phyloP scores from a whole-genome alignment of 2,797 vertebrate genomes.

The Ceryle rudis region DNA sequence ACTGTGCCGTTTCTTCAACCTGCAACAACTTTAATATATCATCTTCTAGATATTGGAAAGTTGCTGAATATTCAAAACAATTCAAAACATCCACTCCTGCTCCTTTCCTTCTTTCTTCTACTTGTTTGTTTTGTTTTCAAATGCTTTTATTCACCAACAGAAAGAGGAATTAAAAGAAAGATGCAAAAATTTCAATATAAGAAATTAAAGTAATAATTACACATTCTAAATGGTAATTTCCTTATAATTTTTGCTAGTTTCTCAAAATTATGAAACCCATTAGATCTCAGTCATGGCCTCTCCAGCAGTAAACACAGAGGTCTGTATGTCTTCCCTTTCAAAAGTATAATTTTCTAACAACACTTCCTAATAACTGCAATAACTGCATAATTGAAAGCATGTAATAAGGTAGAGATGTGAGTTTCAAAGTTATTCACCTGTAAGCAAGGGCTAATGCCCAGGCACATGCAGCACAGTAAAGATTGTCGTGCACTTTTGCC shows the following conservation, averaged over 20 bases:
- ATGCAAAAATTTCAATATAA: not conserved
- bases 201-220: not conserved
- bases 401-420: rapidly evolving
- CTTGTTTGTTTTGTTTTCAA: not conserved
- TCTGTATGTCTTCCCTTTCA: not conserved
- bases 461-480: conserved; percentile 92
- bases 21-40: not conserved
- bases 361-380: not conserved
- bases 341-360: not conserved
- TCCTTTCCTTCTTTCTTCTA: not conserved
- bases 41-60: not conserved
- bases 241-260: not conserved
- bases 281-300: not conserved
- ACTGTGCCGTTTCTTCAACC: not conserved
- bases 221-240: not conserved
- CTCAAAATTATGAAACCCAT: not conserved
- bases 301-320: not conserved
- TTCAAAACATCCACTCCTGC: not conserved
- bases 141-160: not conserved
- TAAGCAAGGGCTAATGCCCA: conserved; percentile 94
- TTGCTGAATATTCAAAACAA: not conserved
- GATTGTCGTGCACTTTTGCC: conserved; percentile 91
- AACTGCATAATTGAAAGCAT: not conserved
- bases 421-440: conserved; percentile 78
- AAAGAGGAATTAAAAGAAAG: not conserved